A percentile compares a stretch with the other conserved stretches of the same genome.
phyloP scores from a whole-genome alignment of 2,113 vertebrate genomes.

The Albula glossodonta region DNA sequence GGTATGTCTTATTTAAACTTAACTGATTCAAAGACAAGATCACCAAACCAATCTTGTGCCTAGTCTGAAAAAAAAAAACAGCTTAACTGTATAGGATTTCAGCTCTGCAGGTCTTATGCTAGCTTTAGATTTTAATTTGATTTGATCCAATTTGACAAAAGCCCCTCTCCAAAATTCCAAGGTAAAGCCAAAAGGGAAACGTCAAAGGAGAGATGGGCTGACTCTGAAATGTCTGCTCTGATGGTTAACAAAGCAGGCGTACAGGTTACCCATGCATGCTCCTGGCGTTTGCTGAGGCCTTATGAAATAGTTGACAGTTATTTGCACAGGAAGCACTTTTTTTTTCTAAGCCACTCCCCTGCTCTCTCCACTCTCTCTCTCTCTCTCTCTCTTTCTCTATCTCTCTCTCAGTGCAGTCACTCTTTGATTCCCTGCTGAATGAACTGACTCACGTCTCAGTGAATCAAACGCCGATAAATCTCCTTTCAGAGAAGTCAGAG shows the following conservation, averaged over 20 bases:
- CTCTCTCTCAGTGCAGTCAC: not conserved
- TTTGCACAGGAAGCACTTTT: not conserved
- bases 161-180: not conserved
- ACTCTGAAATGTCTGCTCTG: not conserved
- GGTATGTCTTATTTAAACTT: not conserved
- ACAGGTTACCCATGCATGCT: not conserved
- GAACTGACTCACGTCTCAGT: slow-evolving; percentile 12
- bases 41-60: not conserved
- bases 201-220: not conserved
- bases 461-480: slow-evolving; percentile 32
- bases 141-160: not conserved
- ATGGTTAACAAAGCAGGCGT: not conserved
- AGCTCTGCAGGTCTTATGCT: not conserved
- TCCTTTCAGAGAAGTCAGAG: slow-evolving; percentile 15
- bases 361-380: not conserved
- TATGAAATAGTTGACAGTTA: not conserved
- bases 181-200: not conserved
- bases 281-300: not conserved
- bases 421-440: slow-evolving; percentile 19
- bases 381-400: not conserved
- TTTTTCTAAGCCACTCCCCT: not conserved
- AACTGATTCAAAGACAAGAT: not conserved
- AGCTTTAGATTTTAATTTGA: not conserved
- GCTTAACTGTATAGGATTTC: not conserved
- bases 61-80: not conserved